A percentile compares a stretch with the other conserved stretches of the same genome.
phyloP scores from a whole-genome alignment of 2,888 invertebrate species.

The Aleiodes testaceus region DNA sequence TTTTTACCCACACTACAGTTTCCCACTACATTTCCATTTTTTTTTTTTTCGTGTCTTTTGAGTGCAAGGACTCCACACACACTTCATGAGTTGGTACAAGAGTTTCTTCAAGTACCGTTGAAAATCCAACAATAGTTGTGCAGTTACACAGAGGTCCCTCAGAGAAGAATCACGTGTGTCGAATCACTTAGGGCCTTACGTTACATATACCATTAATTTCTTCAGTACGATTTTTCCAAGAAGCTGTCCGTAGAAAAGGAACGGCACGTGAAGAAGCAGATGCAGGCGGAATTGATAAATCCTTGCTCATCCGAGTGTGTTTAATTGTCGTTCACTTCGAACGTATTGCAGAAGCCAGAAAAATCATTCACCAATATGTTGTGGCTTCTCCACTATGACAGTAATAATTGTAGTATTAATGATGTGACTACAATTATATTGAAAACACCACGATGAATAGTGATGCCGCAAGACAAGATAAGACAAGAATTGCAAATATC shows the following conservation, averaged over 20 bases:
- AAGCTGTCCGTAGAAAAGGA: conserved; percentile 26
- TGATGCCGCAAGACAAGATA: conserved; percentile 8
- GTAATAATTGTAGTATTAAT: too few species aligned
- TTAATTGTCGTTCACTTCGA: conserved; percentile 25
- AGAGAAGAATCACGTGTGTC: conserved; percentile 47
- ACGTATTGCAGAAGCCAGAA: not conserved
- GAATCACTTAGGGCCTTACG: conserved; percentile 48
- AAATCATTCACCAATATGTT: not conserved
- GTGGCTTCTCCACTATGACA: too few species aligned
- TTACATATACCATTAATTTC: conserved; percentile 28
- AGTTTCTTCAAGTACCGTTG: conserved; percentile 40
- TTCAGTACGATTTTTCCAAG: conserved; percentile 39
- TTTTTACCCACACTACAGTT: not conserved
- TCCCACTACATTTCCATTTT: conserved; percentile 16
- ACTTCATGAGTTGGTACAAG: conserved; percentile 14
- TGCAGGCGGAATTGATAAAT: conserved; percentile 47
- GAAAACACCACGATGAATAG: too few species aligned
- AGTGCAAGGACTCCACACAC: conserved; percentile 19
- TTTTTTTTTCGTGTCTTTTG: not conserved
- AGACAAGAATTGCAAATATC: not conserved
- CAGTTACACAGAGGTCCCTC: conserved; percentile 35
- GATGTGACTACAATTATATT: too few species aligned
- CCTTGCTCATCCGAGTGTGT: conserved; percentile 41
- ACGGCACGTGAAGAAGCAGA: conserved; percentile 42
- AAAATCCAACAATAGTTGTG: conserved; percentile 37